phyloP scores from a whole-genome alignment of 64 coral and sea anemone genomes.

The Montipora cactus region DNA sequence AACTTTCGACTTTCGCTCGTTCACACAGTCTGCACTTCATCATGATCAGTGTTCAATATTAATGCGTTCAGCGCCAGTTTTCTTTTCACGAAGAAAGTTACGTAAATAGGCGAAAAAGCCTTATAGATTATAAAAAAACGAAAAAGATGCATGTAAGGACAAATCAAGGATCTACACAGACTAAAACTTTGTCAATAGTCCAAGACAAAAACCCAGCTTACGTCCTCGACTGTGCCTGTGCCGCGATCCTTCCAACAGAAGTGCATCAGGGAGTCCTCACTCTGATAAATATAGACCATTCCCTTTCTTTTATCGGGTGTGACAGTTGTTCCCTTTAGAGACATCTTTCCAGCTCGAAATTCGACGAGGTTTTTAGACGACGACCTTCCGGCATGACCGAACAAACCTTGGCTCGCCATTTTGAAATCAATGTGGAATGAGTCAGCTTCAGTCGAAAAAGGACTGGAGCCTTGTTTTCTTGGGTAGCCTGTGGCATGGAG shows the following conservation, averaged over 20 bases:
- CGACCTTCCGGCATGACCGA: conserved; percentile 75
- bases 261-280: conserved; percentile 97
- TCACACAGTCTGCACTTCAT: too few species aligned
- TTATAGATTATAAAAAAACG: neutral
- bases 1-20: too few species aligned
- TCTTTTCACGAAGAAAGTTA: too few species aligned
- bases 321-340: conserved; percentile 94
- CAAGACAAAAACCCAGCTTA: conserved; percentile 39
- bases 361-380: conserved; percentile 96
- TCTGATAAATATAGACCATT: conserved; percentile 97
- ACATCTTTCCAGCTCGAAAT: conserved; percentile 99
- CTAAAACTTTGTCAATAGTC: neutral
- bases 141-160: neutral
- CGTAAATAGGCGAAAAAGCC: too few species aligned
- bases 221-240: conserved; percentile 91
- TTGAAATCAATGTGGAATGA: conserved; percentile 45
- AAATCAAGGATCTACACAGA: neutral
- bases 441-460: neutral
- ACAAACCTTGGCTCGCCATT: conserved; percentile 88
- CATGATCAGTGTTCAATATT: too few species aligned
- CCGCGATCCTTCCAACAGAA: conserved; percentile 99
- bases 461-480: neutral
- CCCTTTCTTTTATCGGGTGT: conserved; percentile 98
- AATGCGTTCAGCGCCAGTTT: too few species aligned
- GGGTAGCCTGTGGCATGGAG: too few species aligned